Conservation (phyloP, 2,797 vertebrate species). For the Notamacropus eugenii region DNA sequence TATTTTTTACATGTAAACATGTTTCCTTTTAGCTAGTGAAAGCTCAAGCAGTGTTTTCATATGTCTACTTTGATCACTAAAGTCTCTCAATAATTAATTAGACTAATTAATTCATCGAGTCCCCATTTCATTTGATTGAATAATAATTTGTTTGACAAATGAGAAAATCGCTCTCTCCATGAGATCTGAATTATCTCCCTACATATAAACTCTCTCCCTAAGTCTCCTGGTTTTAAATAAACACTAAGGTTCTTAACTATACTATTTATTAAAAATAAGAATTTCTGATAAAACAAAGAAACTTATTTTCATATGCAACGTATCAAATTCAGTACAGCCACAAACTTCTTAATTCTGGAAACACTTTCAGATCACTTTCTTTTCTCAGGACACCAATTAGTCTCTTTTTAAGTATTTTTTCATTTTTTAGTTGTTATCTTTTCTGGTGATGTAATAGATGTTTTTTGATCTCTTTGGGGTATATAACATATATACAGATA, state of each 20-base stretch:
- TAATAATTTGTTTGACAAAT: no score
- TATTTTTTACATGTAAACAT: slow-evolving; percentile 82
- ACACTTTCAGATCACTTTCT: neutral
- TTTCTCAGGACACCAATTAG: neutral
- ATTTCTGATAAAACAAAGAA: neutral
- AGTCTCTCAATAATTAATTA: neutral
- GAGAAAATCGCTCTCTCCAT: no score
- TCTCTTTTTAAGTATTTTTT: neutral
- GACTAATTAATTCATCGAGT: neutral
- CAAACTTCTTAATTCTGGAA: neutral
- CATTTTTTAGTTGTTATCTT: no score
- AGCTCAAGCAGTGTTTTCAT: slow-evolving; percentile 79
- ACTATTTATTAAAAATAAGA: neutral
- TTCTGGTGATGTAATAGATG: no score
- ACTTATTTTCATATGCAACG: no score
- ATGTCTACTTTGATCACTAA: slow-evolving; percentile 61
- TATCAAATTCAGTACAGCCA: no score
- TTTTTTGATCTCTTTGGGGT: no score
- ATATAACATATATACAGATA: no score
- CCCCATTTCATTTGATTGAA: neutral
- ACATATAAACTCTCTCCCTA: neutral
- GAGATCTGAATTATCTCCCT: no score
- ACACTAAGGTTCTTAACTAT: neutral
- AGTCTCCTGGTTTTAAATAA: neutral
- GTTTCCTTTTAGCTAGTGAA: slow-evolving; percentile 73